These are phyloP conservation scores for Catocala sponsa DNA, from an alignment of 2,888 invertebrate genomes.

Conservation along the genomic window DNA sequence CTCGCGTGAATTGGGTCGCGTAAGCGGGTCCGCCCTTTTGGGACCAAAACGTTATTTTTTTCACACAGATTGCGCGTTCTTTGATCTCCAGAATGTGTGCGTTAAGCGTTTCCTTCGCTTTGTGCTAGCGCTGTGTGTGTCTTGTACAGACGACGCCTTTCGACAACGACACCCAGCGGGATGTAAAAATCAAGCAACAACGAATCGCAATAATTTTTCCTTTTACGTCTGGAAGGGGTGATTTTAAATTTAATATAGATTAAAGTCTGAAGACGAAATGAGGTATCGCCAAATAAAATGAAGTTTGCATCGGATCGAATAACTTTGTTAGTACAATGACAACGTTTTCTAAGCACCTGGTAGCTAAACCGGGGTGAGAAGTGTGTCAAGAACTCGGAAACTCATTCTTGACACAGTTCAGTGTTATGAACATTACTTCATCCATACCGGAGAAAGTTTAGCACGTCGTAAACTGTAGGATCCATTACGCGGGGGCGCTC, in stretches of 20 bases:
- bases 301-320: not conserved
- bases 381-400: constrained; percentile 69
- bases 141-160: constrained; percentile 67
- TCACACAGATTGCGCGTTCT: constrained; percentile 87
- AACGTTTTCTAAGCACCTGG: constrained; percentile 47
- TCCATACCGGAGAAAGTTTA: constrained; percentile 70
- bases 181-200: constrained; percentile 78
- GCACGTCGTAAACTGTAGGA: constrained; percentile 79
- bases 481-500: constrained; percentile 70
- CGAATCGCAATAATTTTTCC: constrained; percentile 71
- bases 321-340: constrained; percentile 5
- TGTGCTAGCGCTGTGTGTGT: constrained; percentile 79
- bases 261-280: not conserved
- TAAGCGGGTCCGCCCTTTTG: constrained; percentile 87
- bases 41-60: constrained; percentile 87
- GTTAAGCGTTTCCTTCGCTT: constrained; percentile 86
- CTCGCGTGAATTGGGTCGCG: constrained; percentile 88
- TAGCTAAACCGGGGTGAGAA: constrained; percentile 55
- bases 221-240: constrained; percentile 44
- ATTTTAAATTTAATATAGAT: constrained; percentile 29
- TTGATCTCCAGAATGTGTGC: constrained; percentile 86
- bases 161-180: constrained; percentile 81
- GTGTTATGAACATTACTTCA: constrained; percentile 76
- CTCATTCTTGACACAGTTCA: constrained; percentile 72
- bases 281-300: not conserved